Evolutionary conservation across 2,888 invertebrate genomes (phyloP).

Genomic region (Cyclophora punctaria): DNA sequence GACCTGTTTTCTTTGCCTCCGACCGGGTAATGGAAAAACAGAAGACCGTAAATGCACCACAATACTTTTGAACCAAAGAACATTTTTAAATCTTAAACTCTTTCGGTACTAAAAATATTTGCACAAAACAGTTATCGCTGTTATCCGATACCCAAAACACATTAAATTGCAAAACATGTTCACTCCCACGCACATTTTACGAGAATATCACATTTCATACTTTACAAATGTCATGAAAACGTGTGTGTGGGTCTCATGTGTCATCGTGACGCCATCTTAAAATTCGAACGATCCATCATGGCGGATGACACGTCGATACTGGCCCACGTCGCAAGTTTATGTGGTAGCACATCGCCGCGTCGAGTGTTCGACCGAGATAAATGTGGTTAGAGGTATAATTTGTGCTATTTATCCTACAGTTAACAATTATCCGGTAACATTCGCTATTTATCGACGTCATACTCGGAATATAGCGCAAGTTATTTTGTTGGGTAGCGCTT

Average conservation of each 20-base stretch:
- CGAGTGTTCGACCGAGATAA: constrained; percentile 59
- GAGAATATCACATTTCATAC: no score
- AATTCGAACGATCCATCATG: no score
- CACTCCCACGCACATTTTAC: no score
- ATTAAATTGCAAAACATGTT: no score
- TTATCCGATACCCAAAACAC: no score
- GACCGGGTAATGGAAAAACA: constrained; percentile 68
- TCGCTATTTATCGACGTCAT: no score
- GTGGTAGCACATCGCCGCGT: constrained; percentile 15
- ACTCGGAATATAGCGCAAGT: no score
- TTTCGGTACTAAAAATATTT: no score
- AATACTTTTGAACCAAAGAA: constrained; percentile 22
- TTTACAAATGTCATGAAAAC: no score
- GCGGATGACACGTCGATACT: neutral
- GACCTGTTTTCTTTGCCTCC: constrained; percentile 57
- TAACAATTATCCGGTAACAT: constrained; percentile 34
- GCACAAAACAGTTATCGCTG: no score
- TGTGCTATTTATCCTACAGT: constrained; percentile 42
- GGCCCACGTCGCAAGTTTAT: constrained; percentile 18
- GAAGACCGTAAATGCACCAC: constrained; percentile 30
- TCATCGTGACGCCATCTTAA: neutral
- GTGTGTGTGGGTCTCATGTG: neutral
- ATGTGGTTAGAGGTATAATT: constrained; percentile 53
- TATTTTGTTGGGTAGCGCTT: no score
- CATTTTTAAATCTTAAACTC: neutral